Conservation (phyloP, 2,888 invertebrate genomes). For the Barypeithes pellucidus region DNA sequence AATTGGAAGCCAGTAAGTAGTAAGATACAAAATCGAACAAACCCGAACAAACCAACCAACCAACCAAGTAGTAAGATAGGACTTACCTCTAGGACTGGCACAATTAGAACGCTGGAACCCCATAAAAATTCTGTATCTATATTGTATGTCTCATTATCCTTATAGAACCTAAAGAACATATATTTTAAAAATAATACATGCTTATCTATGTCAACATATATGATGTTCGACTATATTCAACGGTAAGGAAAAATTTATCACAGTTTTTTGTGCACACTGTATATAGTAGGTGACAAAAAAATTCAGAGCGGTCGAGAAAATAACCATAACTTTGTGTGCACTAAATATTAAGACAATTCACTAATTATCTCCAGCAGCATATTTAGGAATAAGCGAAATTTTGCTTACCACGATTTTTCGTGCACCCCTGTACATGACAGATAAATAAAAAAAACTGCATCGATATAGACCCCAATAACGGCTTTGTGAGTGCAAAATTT, state of each 20-base stretch:
- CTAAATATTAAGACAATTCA: too few relatives aligned
- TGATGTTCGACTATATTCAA: neutral
- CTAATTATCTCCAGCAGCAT: neutral
- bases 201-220: too few relatives aligned
- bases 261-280: neutral
- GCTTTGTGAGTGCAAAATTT: too few relatives aligned
- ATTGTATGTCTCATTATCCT: constrained; percentile 76
- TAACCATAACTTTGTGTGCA: too few relatives aligned
- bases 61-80: too few relatives aligned
- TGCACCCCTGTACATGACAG: too few relatives aligned
- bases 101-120: constrained; percentile 82
- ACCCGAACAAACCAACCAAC: too few relatives aligned
- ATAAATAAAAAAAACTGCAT: too few relatives aligned
- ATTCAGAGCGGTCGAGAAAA: too few relatives aligned
- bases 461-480: too few relatives aligned
- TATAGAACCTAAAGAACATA: constrained; percentile 74
- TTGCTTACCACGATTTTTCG: neutral
- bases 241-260: neutral
- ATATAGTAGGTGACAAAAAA: neutral
- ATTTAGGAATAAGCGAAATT: neutral
- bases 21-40: too few relatives aligned
- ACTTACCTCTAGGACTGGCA: constrained; percentile 79
- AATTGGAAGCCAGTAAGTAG: neutral
- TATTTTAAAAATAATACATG: too few relatives aligned
- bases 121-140: constrained; percentile 86